Evolutionary conservation across 2,113 vertebrate genomes (phyloP).

Genomic region (Numida meleagris): DNA sequence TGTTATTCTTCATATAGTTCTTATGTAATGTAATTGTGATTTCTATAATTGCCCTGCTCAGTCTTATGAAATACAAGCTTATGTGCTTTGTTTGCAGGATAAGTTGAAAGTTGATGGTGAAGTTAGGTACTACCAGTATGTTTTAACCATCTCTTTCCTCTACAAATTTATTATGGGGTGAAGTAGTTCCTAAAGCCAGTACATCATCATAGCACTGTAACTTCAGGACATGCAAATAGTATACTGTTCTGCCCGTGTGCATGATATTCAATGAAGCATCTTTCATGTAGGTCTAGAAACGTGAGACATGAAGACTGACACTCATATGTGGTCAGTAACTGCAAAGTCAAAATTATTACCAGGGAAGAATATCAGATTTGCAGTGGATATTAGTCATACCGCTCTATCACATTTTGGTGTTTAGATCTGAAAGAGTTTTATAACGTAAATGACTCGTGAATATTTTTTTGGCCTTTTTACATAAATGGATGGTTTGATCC

Average conservation of each 20-base stretch:
- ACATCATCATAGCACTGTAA: background rate
- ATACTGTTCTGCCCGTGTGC: background rate
- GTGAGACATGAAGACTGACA: background rate
- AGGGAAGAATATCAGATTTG: background rate
- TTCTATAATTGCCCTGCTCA: background rate
- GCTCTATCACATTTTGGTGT: background rate
- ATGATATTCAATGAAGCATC: background rate
- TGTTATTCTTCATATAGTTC: background rate
- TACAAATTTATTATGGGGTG: background rate
- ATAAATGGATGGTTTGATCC: background rate
- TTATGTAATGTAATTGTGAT: background rate
- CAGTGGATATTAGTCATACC: background rate
- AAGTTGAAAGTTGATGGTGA: background rate
- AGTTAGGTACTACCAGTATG: background rate
- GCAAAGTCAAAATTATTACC: background rate
- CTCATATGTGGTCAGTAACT: background rate
- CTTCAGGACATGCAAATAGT: background rate
- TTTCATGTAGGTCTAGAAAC: background rate
- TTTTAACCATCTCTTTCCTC: background rate
- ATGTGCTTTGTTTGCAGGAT: background rate
- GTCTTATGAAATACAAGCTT: background rate
- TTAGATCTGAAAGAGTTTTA: background rate
- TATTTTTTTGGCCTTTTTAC: background rate
- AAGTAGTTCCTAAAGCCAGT: background rate
- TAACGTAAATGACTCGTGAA: background rate